Evolutionary conservation across 2,797 vertebrate genomes (phyloP), one percentile per base, ranked within the genome.

Genomic region (Caiman crocodilus): DNA sequence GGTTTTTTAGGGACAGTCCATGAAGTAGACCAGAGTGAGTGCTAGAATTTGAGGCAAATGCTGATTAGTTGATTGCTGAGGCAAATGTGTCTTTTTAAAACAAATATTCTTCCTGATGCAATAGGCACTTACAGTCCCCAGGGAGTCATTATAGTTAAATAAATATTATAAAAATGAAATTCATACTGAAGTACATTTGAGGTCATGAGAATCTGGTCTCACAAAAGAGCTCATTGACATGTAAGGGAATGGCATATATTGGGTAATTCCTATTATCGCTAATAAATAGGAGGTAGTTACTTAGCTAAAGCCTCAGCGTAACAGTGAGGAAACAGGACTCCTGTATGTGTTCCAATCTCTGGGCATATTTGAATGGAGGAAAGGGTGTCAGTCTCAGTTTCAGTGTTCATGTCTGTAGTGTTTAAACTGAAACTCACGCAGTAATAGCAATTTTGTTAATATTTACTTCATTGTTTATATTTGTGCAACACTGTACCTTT

Each of bases 191-290:
- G 56, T 56, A 76, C 56, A 76, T 61, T 15, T 32, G 42, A 20
- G 23, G 57, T 76, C 61, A 26, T n/a, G 69, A 60, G 77, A 63
- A 23, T 71, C 16, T 60, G 26, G 61, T 76, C 58, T 84, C 50
- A 80, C 61, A 84, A 64, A 42, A 30, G 32, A 59, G 81, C 15
- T 30, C 71, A 84, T 63, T 84, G 82, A 84, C 63, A 88, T 42
- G 85, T 28, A 63, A 32, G 69, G 73, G 85, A 81, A 81, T 92
- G 84, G 73, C 77, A 84, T 56, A 64, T 75, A 18, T 71, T 32
- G 59, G 59, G 50, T 59, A 79, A 91, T 87, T 87, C 79, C 77
- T 92, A 77, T 88, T 76, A 65, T 64, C 21, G 64, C 58, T 88
- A 80, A 85, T 82, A 58, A 73, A 21, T 67, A 80, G 28, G 30